Conservation (phyloP, 2,797 vertebrate species). For the Acanthurus tractus region DNA sequence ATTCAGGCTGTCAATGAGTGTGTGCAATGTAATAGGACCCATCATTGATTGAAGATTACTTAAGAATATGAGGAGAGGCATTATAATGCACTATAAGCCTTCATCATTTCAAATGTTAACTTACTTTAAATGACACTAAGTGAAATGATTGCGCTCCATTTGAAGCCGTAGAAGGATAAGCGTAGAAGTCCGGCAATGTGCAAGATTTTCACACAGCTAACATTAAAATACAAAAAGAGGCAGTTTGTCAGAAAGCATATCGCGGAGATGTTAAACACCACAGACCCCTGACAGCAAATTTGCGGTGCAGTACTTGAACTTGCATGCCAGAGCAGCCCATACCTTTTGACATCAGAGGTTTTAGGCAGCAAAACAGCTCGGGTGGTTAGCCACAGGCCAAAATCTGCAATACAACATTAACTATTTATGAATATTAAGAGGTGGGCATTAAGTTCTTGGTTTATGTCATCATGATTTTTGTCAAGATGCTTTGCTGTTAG, state of each 20-base stretch:
- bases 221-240: conserved; percentile 7
- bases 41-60: conserved; percentile 83
- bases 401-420: conserved; percentile 42
- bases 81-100: conserved; percentile 74
- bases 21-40: conserved; percentile 80
- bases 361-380: conserved; percentile 48
- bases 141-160: conserved; percentile 37
- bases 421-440: conserved; percentile 64
- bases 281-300: conserved; percentile 27
- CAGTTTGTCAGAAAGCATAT: conserved; percentile 20
- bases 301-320: conserved; percentile 6
- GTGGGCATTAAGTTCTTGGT: conserved; percentile 42
- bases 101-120: conserved; percentile 64
- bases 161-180: conserved; percentile 26
- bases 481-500: conserved; percentile 4
- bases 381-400: conserved; percentile 63
- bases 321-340: conserved; percentile 15
- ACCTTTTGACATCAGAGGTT: conserved; percentile 58
- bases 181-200: conserved; percentile 20
- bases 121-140: conserved; percentile 67
- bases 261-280: conserved; percentile 20
- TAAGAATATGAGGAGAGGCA: conserved; percentile 72
- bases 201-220: conserved; percentile 17
- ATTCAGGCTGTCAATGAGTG: conserved; percentile 82
- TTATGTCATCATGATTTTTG: conserved; percentile 26